Base-by-base conservation (phyloP, 2,113 vertebrate species). In the Agelaius phoeniceus region DNA sequence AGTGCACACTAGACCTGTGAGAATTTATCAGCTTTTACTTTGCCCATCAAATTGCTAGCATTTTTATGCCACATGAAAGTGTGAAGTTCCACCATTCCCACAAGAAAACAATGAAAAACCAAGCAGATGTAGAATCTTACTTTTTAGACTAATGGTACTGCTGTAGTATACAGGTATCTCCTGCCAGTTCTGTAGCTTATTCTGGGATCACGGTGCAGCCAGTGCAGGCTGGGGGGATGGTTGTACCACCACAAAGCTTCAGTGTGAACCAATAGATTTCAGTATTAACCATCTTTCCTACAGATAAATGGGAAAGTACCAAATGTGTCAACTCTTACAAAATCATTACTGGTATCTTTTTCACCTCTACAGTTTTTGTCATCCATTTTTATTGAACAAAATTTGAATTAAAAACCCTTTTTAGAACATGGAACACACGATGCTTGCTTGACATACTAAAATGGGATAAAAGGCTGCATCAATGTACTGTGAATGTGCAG, bases 1-100 rank as follows among this genome's bases (percentile, higher is more conserved):
- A 83, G 20, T 16, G 39, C 75, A 91, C 63, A 39, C 13, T n/a
- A 80, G 67, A 73, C 51, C 43, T 76, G 33, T 44, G 59, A 80
- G 63, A 95, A 87, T 83, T 83, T 44, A 83, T 15, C 39, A 63
- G 57, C 23, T 71, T 91, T 71, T 55, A 57, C 18, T 92, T 51
- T 48, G 55, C 33, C 33, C 46, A 88, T 61, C 46, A 61, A 84
- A 85, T 39, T 77, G 13, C 46, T 83, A 24, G 18, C 3, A 41
- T 57, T 15, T 48, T 87, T 72, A 71, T 67, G 24, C 24, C 37
- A 81, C 27, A 59, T 6, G 43, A 63, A 91, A 43, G 16, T 22
- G 35, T 46, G 48, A 76, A 49, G 57, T 66, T 78, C 73, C 46
- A 76, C 15, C 30, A 58, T 33, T 91, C 76, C 17, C 54, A 83